Evolutionary conservation across 2,797 vertebrate species (phyloP).

Genomic region (Pterois miles): DNA sequence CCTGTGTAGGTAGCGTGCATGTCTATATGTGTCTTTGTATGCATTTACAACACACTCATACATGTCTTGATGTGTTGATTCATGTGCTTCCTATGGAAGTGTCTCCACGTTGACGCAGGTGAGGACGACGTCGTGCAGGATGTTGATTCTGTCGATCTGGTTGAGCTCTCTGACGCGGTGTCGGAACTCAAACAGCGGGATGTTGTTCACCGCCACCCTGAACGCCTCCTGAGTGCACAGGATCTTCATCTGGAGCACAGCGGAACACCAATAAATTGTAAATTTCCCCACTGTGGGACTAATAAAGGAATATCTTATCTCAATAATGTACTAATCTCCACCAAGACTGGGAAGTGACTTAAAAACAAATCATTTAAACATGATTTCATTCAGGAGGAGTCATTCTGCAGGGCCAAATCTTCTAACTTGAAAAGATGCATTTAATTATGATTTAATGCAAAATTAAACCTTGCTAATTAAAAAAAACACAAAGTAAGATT

Average conservation of each 20-base stretch:
- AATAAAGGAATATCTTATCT: too few relatives aligned
- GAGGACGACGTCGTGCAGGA: conserved; percentile 88
- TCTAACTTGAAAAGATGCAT: neutral
- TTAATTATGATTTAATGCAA: neutral
- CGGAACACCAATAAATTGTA: neutral
- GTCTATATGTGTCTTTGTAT: neutral
- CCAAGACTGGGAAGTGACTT: neutral
- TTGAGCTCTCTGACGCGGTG: conserved; percentile 87
- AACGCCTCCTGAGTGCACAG: conserved; percentile 83
- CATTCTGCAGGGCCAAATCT: neutral
- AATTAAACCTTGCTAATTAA: neutral
- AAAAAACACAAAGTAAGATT: neutral
- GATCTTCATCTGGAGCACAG: conserved; percentile 84
- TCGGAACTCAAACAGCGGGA: conserved; percentile 88
- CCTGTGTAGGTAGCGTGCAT: neutral
- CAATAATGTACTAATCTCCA: neutral
- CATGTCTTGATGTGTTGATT: neutral
- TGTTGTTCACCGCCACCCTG: conserved; percentile 89
- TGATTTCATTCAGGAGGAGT: neutral
- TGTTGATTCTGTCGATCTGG: conserved; percentile 85
- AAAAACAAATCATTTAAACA: neutral
- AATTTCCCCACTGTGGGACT: too few relatives aligned
- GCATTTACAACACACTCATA: neutral
- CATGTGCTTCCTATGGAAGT: conserved; percentile 67
- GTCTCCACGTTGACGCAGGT: conserved; percentile 81